Base-by-base conservation (phyloP, 2,113 vertebrate species). In the Saguinus imperator region DNA sequence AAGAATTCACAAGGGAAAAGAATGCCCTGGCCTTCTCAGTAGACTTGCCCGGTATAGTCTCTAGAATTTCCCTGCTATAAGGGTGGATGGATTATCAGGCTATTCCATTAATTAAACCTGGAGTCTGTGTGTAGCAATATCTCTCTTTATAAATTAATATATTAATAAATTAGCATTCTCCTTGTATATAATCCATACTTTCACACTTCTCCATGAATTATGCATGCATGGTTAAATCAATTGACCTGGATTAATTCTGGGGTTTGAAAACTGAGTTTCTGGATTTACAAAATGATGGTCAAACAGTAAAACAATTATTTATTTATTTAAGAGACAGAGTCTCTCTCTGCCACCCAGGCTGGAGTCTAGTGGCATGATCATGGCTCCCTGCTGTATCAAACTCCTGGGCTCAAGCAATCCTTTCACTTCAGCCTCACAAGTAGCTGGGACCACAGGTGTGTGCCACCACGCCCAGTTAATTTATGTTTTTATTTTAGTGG, bases 71-170 rank as follows among this genome's bases (percentile, higher is more conserved):
- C 43, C 73, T 89, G 16, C 35, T 29, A 7, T 43, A 16, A 12
- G 2, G 18, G 9, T n/a, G 1, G 35, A 37, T 43, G 1, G 8
- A 52, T 64, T 40, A 86, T 50, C 55, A 87, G 27, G 5, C 48
- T 73, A 52, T 68, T 45, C 81, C 37, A 12, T 58, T 45, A 79
- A n/a, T 52, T 90, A 91, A 58, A 70, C 27, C 64, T 68, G 45
- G 23, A 89, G 55, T 48, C 52, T 61, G n/a, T 3, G 14, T 32
- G 45, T 23, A 64, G 20, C 12, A 50, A 29, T 52, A 82, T 55
- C 72, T 83, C 52, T 81, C 45, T 87, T 87, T 57, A 57, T 81
- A 90, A 79, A 57, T 86, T 20, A 95, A 57, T 81, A 87, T 52
- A 57, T 86, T 16, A 95, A 77, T 45, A 48, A 93, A 37, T 75